Conservation (phyloP, 2,888 invertebrate species). For the Synanthedon tipuliformis region DNA sequence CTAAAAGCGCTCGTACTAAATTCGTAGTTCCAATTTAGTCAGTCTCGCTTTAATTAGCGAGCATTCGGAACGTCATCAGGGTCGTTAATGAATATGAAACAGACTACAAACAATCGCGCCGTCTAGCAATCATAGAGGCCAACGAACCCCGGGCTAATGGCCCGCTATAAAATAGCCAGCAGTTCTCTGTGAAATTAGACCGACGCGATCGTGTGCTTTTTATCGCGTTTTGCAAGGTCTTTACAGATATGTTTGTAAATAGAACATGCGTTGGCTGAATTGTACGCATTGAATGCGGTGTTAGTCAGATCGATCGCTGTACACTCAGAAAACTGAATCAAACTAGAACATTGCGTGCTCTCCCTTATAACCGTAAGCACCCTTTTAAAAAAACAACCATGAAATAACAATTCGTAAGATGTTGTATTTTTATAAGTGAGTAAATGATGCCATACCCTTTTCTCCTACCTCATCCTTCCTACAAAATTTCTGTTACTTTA, state of each 20-base stretch:
- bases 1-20: slow-evolving; percentile 10
- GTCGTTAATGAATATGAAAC: slow-evolving; percentile 13
- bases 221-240: neutral
- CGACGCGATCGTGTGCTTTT: neutral
- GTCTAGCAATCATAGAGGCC: slow-evolving; percentile 27
- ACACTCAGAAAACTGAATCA: too few relatives aligned
- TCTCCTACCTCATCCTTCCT: too few relatives aligned
- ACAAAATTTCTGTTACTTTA: too few relatives aligned
- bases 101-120: slow-evolving; percentile 19
- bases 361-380: too few relatives aligned
- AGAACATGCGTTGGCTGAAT: too few relatives aligned
- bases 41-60: slow-evolving; percentile 16
- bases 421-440: too few relatives aligned
- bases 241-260: neutral
- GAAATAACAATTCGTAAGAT: too few relatives aligned
- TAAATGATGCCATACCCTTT: too few relatives aligned
- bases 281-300: too few relatives aligned
- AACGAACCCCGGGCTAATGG: slow-evolving; percentile 22
- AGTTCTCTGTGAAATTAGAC: slow-evolving; percentile 9
- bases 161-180: slow-evolving; percentile 24
- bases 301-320: too few relatives aligned
- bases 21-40: slow-evolving; percentile 17
- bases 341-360: too few relatives aligned
- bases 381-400: too few relatives aligned
- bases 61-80: slow-evolving; percentile 16